Evolutionary conservation across 2,888 invertebrate genomes (phyloP).

Genomic region (Quadroppia sp.): DNA sequence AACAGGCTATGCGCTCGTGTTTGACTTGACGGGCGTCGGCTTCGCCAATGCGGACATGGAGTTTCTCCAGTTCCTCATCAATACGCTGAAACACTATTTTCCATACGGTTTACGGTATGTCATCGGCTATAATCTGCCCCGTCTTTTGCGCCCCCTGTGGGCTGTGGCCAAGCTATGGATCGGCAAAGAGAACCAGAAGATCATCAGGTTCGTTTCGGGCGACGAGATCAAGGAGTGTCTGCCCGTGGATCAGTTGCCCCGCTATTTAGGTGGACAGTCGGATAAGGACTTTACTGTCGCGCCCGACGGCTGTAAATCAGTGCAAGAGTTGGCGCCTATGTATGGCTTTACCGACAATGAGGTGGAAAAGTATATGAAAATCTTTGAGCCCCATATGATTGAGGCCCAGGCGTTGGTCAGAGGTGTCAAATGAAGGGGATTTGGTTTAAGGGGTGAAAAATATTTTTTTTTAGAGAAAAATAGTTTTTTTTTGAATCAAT

Average conservation of each 20-base stretch:
- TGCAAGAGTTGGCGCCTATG: conserved; percentile 27
- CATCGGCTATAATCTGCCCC: conserved; percentile 26
- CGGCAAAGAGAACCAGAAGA: conserved; percentile 1
- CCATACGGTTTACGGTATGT: conserved; percentile 37
- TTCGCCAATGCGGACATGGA: conserved; percentile 34
- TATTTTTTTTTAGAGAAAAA: no score
- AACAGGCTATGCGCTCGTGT: conserved; percentile 35
- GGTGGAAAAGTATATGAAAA: conserved; percentile 37
- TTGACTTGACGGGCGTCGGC: conserved; percentile 36
- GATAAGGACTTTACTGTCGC: conserved; percentile 35
- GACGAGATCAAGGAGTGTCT: conserved; percentile 4
- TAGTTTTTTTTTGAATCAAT: no score
- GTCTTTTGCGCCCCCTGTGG: conserved; percentile 32
- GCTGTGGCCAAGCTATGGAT: conserved; percentile 37
- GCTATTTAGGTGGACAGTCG: conserved; percentile 36
- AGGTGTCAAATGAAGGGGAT: background rate
- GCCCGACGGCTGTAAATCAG: conserved; percentile 28
- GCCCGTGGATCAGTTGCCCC: conserved; percentile 13
- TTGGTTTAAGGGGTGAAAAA: no score
- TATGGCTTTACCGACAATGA: conserved; percentile 37
- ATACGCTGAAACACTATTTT: conserved; percentile 23
- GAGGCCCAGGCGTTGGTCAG: conserved; percentile 29
- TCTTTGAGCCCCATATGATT: conserved; percentile 28
- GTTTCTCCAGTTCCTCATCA: conserved; percentile 36
- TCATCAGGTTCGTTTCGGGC: conserved; percentile 17